Base-by-base conservation (phyloP, 2,888 invertebrate species). In the Pseudococcus viburni region DNA sequence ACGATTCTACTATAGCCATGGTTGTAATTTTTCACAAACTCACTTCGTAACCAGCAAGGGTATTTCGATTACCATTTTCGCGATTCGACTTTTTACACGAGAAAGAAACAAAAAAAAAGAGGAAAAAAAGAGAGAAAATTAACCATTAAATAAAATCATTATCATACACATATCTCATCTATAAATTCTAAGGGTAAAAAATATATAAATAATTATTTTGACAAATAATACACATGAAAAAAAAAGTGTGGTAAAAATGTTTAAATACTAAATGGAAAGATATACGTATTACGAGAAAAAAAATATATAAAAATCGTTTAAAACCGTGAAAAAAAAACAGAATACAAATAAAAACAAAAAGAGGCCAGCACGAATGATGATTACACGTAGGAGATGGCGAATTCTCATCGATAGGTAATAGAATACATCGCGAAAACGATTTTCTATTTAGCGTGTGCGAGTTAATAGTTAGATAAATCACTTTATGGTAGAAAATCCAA, bases 231-330 rank as follows among this genome's bases (percentile, higher is more conserved):
- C 68, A 85, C 77, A 89, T 86, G 68, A 89, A 89, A 88, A 85
- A 89, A 89, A 33, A 73, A 88, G 86, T 83, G 64, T 86, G 88
- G 84, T 88, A 88, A 77, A 85, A 87, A 85, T 73, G 85, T 89
- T 86, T 73, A 85, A 85, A 80, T 89, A 88, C 55, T 26, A 89
- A 77, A 46, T 48, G 64, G 80, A 80, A 88, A 88, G 77, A 73
- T 42, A 80, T 83, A 77, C 80, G 83, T 88, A 88, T 59, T 77
- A 55, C 55, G 77, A 88, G 26, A 88, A 77, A 68, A 64, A 51
- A 55, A 46, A 64, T 9, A 77, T 86, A 68, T 48, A 86, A 86
- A 64, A 77, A 68, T 86, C 73, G 77, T 48, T 86, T 73, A 48
- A 48, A 73, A 77, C 39, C 46, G 48, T 51, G 59, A 85, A 51